Evolutionary conservation across 1,140 invertebrate genomes (phyloP), one percentile per base, ranked within the genome.

Genomic region (Nymphalis io): DNA sequence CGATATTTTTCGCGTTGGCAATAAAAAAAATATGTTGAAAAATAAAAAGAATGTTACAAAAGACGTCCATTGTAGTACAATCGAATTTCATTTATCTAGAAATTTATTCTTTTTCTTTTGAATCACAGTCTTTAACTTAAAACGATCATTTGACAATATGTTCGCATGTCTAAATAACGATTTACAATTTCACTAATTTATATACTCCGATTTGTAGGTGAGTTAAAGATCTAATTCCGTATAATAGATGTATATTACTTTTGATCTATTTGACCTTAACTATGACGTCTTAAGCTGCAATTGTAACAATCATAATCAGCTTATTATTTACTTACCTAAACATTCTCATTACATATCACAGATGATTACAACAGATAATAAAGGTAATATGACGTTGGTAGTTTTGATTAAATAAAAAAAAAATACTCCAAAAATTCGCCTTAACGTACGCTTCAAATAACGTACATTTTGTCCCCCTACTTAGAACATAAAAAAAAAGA

Each of bases 141-240:
- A 55, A 68, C n/a, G 5, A 46, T 61, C 6, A 38, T 61, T 60
- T 44, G 66, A n/a, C 48, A 44, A 68, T 23, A 20, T 21, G 20
- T 12, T 20, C 12, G 48, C 20, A 21, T 20, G 16, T 20, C 16
- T 20, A 21, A 20, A 20, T 21, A 21, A 51, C 12, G 48, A 11
- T 10, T 51, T 12, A 20, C 48, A 51, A 21, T 51, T 51, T 51
- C 3, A 15, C 8, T 51, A 18, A 51, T 16, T 48, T 16, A n/a
- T 12, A 13, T 42, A 42, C 15, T 13, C 40, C 11, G 15, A 15
- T 42, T 5, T 42, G 27, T 33, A 8, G 11, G 16, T 46, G 16
- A 46, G 5, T 46, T 8, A 4, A 46, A n/a, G 15, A 5, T 46
- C 4, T 23, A 16, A 18, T 55, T 55, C 51, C 2, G 42, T 46